Conservation (phyloP, 2,113 vertebrate species). For the Morone chrysops region DNA sequence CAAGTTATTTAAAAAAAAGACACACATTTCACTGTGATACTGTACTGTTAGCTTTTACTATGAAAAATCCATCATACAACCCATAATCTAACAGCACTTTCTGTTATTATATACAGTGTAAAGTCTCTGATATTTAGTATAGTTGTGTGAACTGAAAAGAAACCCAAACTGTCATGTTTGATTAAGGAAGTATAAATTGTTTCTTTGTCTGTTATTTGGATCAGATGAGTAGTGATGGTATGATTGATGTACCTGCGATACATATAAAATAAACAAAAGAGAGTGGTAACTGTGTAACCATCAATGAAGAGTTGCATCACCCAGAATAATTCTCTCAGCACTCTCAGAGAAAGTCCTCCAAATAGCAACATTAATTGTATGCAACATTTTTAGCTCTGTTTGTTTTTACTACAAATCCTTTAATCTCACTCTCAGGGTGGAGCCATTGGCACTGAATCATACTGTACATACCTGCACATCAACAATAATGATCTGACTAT, state of each 20-base stretch:
- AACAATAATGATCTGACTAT: conserved; percentile 24
- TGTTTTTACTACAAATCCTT: conserved; percentile 27
- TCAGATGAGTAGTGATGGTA: not conserved
- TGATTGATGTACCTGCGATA: not conserved
- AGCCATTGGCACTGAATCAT: not conserved
- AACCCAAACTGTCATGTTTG: not conserved
- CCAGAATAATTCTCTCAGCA: not conserved
- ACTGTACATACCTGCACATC: conserved; percentile 23
- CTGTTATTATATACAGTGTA: not conserved
- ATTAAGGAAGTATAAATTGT: not conserved
- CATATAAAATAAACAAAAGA: not conserved
- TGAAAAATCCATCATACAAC: no score
- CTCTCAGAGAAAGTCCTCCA: not conserved
- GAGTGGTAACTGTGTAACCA: not conserved
- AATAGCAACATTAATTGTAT: not conserved
- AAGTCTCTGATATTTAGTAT: not conserved
- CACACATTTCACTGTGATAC: not conserved
- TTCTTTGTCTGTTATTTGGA: not conserved
- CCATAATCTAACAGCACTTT: not conserved
- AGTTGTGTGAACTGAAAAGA: not conserved
- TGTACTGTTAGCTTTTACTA: not conserved
- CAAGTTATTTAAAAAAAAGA: not conserved
- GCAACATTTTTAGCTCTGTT: not conserved
- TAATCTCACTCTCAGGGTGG: conserved; percentile 35
- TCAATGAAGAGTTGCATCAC: not conserved